phyloP scores from a whole-genome alignment of 53 echinoderm and acorn worm species.

The Holothuria leucospilota region DNA sequence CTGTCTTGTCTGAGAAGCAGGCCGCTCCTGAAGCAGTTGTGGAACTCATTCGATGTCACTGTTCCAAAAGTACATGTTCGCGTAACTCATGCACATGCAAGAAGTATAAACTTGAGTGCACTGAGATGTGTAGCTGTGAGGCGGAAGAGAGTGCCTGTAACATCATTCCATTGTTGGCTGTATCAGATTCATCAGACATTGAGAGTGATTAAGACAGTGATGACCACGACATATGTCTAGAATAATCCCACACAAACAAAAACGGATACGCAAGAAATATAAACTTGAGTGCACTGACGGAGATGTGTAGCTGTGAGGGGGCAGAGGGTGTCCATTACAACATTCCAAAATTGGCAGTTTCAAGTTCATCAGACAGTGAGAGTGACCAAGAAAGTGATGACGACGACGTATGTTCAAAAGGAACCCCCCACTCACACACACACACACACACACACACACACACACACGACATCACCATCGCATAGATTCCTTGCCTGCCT shows the following conservation, averaged over 20 bases:
- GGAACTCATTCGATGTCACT: not conserved
- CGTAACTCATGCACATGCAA: not conserved
- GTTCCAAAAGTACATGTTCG: not conserved
- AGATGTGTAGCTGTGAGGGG: slow-evolving; percentile 6
- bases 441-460: too few species aligned
- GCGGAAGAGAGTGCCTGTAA: not conserved
- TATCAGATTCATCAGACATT: not conserved
- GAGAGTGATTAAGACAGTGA: not conserved
- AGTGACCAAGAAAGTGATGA: not conserved
- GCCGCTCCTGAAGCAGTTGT: slow-evolving; percentile 32
- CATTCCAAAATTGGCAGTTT: not conserved
- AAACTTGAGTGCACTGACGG: not conserved
- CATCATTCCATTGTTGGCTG: not conserved
- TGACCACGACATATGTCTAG: not conserved
- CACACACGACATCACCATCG: too few species aligned
- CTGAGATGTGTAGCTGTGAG: not conserved
- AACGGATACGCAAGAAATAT: not conserved
- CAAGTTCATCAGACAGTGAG: slow-evolving; percentile 8
- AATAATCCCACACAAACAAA: too few species aligned
- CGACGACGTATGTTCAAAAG: not conserved
- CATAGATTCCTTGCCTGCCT: too few species aligned
- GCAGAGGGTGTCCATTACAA: not conserved
- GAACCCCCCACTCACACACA: too few species aligned
- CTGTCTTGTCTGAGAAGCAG: slow-evolving; percentile 33
- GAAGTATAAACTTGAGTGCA: not conserved